Percentiles rank a stretch among this genome's conserved stretches.
Evolutionary conservation across 2,888 invertebrate genomes (phyloP).

Genomic region (Plebejus argus): DNA sequence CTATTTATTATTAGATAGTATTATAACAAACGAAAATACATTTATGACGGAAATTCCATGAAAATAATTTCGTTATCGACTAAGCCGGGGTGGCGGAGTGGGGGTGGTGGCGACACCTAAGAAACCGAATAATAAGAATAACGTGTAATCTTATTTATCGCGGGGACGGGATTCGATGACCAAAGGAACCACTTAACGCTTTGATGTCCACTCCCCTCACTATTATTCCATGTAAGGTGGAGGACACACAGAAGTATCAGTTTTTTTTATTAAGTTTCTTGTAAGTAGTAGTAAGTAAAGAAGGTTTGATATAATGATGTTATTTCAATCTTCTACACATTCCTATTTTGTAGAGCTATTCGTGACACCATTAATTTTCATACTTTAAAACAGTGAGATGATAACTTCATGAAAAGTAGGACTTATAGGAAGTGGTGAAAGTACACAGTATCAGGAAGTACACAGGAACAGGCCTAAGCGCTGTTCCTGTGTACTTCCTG

Average conservation of each 20-base stretch:
- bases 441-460: no score
- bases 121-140: conserved; percentile 53
- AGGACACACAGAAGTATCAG: conserved; percentile 31
- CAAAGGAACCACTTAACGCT: conserved; percentile 76
- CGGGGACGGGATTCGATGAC: conserved; percentile 61
- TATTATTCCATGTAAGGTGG: conserved; percentile 53
- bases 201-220: conserved; percentile 68
- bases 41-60: conserved; percentile 32
- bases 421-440: no score
- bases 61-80: conserved; percentile 28
- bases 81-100: conserved; percentile 34
- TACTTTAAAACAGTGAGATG: no score
- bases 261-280: no score
- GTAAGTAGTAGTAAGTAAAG: no score
- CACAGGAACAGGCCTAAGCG: no score
- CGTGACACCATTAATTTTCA: no score
- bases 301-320: no score
- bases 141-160: conserved; percentile 77
- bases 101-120: conserved; percentile 39
- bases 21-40: not conserved
- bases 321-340: no score
- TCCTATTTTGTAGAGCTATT: no score
- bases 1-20: not conserved
- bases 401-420: no score
- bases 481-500: no score